Conservation (phyloP, 2,888 invertebrate genomes). For the Autographa pulchrina region DNA sequence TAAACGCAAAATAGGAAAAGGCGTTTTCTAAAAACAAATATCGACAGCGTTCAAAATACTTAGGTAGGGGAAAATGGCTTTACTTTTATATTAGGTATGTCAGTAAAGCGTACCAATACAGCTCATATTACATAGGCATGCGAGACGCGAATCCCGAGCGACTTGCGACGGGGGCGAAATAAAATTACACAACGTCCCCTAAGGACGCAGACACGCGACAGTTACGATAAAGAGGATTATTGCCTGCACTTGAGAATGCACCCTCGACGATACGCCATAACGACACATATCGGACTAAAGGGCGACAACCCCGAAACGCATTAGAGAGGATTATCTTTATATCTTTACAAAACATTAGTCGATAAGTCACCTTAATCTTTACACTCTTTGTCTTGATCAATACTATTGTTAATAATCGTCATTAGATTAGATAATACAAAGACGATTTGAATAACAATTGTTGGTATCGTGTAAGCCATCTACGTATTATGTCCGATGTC, state of each 20-base stretch:
- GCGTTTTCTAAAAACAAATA: slow-evolving; percentile 28
- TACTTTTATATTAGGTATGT: slow-evolving; percentile 49
- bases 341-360: slow-evolving; percentile 82
- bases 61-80: slow-evolving; percentile 41
- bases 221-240: slow-evolving; percentile 83
- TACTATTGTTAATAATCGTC: slow-evolving; percentile 50
- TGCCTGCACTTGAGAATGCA: slow-evolving; percentile 84
- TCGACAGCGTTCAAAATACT: slow-evolving; percentile 23
- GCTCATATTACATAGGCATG: slow-evolving; percentile 70
- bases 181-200: slow-evolving; percentile 80
- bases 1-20: slow-evolving; percentile 9
- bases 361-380: slow-evolving; percentile 83
- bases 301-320: slow-evolving; percentile 78
- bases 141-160: slow-evolving; percentile 69
- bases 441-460: slow-evolving; percentile 31
- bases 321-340: slow-evolving; percentile 83
- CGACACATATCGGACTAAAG: slow-evolving; percentile 75
- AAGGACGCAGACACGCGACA: slow-evolving; percentile 76
- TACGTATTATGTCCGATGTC: not conserved
- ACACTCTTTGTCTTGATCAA: slow-evolving; percentile 70
- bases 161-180: slow-evolving; percentile 70
- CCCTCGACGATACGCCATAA: slow-evolving; percentile 71
- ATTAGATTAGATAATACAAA: slow-evolving; percentile 49
- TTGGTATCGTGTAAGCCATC: slow-evolving; percentile 17
- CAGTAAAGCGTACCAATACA: slow-evolving; percentile 56